Conservation (phyloP, 2,797 vertebrate genomes). For the Scyliorhinus canicula region DNA sequence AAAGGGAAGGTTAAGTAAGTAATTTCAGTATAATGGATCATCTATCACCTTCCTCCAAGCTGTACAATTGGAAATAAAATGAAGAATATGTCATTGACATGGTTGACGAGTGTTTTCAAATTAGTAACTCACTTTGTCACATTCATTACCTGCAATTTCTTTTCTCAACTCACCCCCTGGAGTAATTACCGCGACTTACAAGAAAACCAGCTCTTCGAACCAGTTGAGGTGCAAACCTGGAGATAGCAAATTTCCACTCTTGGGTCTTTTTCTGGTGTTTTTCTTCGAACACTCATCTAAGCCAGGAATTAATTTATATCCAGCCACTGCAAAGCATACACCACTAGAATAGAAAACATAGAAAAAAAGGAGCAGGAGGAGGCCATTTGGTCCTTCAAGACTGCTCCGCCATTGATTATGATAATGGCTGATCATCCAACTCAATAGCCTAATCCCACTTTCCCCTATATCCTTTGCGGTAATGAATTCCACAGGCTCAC, state of each 20-base stretch:
- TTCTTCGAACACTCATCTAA: not conserved
- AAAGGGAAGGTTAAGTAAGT: not conserved
- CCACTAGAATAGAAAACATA: not conserved
- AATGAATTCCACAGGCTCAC: too few relatives aligned
- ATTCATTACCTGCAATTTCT: not conserved
- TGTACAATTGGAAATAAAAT: not conserved
- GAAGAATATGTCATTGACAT: not conserved
- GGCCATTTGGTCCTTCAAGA: too few relatives aligned
- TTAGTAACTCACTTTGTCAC: not conserved
- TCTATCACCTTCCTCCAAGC: not conserved
- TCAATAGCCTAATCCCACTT: too few relatives aligned
- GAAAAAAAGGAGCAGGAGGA: too few relatives aligned
- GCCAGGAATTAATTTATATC: not conserved
- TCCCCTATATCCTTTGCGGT: too few relatives aligned
- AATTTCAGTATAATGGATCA: not conserved
- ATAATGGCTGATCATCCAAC: too few relatives aligned
- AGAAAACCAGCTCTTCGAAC: not conserved
- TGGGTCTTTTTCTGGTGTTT: not conserved
- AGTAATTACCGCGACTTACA: not conserved
- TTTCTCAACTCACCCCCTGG: not conserved
- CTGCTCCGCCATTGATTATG: too few relatives aligned
- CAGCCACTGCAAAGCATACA: not conserved
- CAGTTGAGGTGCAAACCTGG: not conserved
- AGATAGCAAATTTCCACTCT: not conserved
- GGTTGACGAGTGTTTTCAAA: not conserved